Evolutionary conservation across 2,888 invertebrate species (phyloP), one percentile per base, ranked within the genome.

Genomic region (Punctoribates punctum): DNA sequence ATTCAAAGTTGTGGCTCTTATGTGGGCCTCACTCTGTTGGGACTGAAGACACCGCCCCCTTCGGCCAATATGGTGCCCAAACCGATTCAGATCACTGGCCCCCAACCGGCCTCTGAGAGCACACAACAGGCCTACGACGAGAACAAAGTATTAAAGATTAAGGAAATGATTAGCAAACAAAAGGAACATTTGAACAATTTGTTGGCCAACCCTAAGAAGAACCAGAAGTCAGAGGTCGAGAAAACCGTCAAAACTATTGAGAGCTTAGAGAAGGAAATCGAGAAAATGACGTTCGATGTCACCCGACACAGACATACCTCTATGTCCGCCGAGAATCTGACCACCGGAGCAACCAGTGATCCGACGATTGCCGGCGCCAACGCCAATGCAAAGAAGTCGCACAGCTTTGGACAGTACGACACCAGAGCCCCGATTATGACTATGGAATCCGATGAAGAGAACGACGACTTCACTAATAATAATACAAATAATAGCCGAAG

Each of bases 91-190:
- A 83, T 85, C 76, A 84, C 85, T 11, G 83, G 82, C 23, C 85
- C 85, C 34, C 83, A 83, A 77, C 85, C 85, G 67, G 85, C 84
- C 20, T 83, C 84, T 82, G 80, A 90, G 81, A 93, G 92, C 82
- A 93, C 92, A 83, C 91, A 91, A 82, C 88, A 90, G 57, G 92
- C 94, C 85, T 86, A 94, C 83, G 81, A 81, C 60, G 88, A 89
- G 77, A 90, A 93, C 81, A 90, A 92, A 82, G 90, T 91, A 76
- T 89, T 91, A 83, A 94, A 94, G 23, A 88, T 94, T 79, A 89
- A 90, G 80, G 87, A 93, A 82, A 96, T 96, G 96, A 86, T 95
- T 80, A 60, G 46, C 8, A 34, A 42, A 29, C 62, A 77, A 20
- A 23, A 42, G 9, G 51, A 51, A 65, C 34, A 73, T 62, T 29